Conservation (phyloP, 35 echinoderm and acorn worm species). For the Strongylocentrotus purpuratus region DNA sequence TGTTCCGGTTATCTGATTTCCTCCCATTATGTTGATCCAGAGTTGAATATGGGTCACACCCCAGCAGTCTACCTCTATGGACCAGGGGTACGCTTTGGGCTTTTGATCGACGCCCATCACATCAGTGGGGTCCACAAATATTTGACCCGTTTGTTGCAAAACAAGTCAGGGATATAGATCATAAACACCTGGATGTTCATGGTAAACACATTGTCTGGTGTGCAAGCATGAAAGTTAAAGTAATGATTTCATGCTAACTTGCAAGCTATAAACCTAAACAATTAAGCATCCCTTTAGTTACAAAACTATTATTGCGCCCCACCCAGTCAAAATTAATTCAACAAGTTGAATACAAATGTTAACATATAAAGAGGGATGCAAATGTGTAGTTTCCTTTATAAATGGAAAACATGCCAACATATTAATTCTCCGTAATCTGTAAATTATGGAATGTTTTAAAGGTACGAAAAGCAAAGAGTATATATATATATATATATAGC, state of each 20-base stretch:
- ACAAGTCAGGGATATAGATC: not conserved
- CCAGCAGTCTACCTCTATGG: slow-evolving; percentile 8
- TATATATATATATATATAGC: not conserved
- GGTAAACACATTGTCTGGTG: not conserved
- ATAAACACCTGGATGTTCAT: not conserved
- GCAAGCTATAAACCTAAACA: not conserved
- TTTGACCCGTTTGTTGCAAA: not conserved
- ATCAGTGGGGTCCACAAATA: not conserved
- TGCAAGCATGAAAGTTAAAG: not conserved
- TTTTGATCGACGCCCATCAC: not conserved
- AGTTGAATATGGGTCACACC: slow-evolving; percentile 9
- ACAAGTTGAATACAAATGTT: not conserved
- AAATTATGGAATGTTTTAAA: not conserved
- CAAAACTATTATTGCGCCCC: not conserved
- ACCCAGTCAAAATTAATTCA: not conserved
- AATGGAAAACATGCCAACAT: not conserved
- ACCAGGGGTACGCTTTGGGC: not conserved
- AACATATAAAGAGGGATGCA: not conserved
- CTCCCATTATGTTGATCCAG: not conserved
- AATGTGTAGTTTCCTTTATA: not conserved
- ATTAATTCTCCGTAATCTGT: not conserved
- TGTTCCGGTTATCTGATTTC: slow-evolving; percentile 17
- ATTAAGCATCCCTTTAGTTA: not conserved
- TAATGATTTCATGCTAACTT: not conserved
- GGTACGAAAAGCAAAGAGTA: not conserved